Conservation (phyloP, 2,113 vertebrate genomes). For the Syngnathus typhle region DNA sequence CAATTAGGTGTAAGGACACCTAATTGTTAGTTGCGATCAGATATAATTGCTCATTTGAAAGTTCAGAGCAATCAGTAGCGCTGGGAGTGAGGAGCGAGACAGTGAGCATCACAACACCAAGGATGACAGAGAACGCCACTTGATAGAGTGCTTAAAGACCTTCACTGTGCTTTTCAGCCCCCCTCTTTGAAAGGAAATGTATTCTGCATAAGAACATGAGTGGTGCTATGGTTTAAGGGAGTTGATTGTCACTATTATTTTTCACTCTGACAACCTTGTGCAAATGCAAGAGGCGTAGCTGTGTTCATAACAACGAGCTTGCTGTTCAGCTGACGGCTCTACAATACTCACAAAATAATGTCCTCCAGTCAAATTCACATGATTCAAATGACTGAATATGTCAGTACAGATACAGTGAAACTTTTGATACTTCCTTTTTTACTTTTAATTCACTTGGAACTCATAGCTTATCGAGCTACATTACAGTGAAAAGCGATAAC, state of each 20-base stretch:
- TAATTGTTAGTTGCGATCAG: not conserved
- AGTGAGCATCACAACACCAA: conserved; percentile 23
- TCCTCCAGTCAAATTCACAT: conserved; percentile 39
- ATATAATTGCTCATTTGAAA: conserved; percentile 31
- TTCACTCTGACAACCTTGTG: conserved; percentile 54
- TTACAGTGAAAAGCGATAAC: conserved; percentile 7
- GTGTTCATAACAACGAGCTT: conserved; percentile 38
- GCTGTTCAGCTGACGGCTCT: conserved; percentile 40
- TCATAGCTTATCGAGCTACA: not conserved
- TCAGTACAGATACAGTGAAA: conserved; percentile 43
- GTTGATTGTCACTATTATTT: conserved; percentile 53
- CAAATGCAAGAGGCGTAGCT: conserved; percentile 51
- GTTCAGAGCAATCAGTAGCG: conserved; percentile 35
- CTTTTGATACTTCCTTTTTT: conserved; percentile 25
- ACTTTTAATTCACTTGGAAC: conserved; percentile 6
- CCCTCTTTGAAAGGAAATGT: conserved; percentile 31
- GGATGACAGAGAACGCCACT: conserved; percentile 5
- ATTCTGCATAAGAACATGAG: conserved; percentile 27
- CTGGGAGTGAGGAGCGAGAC: conserved; percentile 14
- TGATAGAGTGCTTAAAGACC: conserved; percentile 30
- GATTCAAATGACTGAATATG: conserved; percentile 44
- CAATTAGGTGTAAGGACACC: conserved; percentile 34
- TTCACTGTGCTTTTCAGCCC: conserved; percentile 9
- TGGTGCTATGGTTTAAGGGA: conserved; percentile 29
- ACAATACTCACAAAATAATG: conserved; percentile 55